These are phyloP conservation scores for Pachypeltis micranthus DNA, from an alignment of 1,140 invertebrate genomes.

Conservation along the genomic window DNA sequence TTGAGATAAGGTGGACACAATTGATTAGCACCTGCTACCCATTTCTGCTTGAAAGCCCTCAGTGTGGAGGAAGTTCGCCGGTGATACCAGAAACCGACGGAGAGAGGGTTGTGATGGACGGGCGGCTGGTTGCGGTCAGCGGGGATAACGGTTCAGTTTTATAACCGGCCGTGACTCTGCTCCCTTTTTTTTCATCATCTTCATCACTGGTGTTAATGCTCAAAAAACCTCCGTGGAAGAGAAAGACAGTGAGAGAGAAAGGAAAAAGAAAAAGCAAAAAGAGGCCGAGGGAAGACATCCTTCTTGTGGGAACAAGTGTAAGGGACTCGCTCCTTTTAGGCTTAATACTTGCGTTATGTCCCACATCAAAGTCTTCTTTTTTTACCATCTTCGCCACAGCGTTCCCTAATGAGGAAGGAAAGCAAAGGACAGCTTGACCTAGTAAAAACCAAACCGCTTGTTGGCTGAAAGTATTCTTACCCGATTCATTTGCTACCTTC, in stretches of 20 bases:
- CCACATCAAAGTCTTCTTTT: background rate
- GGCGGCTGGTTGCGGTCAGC: slow-evolving; percentile 3
- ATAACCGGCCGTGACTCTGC: slow-evolving; percentile 9
- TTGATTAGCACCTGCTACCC: too few relatives aligned
- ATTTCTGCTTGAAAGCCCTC: too few relatives aligned
- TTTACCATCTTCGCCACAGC: too few relatives aligned
- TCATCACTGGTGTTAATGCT: slow-evolving; percentile 6
- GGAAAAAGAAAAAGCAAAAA: background rate
- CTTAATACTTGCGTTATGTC: background rate
- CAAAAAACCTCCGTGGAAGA: background rate
- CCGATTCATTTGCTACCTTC: too few relatives aligned
- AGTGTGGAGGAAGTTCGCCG: too few relatives aligned
- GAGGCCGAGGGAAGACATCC: background rate
- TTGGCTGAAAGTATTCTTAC: too few relatives aligned
- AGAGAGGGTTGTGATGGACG: too few relatives aligned
- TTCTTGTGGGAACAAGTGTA: background rate
- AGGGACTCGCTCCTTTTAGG: background rate
- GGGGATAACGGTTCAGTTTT: slow-evolving; percentile 9
- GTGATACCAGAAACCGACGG: too few relatives aligned
- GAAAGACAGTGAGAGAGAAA: background rate
- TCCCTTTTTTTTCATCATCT: slow-evolving; percentile 2
- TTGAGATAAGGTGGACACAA: too few relatives aligned
- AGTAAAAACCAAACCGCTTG: too few relatives aligned
- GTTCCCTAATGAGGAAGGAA: too few relatives aligned
- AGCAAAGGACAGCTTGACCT: too few relatives aligned